Percentiles rank a stretch among this genome's conserved stretches.
Evolutionary conservation across 2,113 vertebrate genomes (phyloP).

Genomic region (Rhinolophus sinicus): DNA sequence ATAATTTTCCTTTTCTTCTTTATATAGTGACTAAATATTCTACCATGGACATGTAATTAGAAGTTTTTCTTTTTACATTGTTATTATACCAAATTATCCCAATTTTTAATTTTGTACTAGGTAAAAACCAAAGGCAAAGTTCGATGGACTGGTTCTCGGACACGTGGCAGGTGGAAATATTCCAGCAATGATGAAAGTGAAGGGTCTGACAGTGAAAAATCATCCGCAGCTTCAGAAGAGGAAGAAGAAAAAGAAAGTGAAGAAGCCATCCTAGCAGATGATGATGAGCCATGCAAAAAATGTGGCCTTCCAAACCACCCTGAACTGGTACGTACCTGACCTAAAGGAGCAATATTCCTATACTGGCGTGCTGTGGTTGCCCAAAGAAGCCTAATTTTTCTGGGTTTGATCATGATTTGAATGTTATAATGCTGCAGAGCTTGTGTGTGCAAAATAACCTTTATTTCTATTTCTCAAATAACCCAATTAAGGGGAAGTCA

Average conservation of each 20-base stretch:
- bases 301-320: conserved; percentile 98
- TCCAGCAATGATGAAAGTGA: conserved; percentile 92
- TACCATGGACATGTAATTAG: background rate
- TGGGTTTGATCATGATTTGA: background rate
- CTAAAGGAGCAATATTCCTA: background rate
- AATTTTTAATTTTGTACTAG: conserved; percentile 66
- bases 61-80: background rate
- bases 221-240: conserved; percentile 87
- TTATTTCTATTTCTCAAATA: conserved; percentile 35
- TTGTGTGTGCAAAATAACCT: background rate
- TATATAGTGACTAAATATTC: conserved; percentile 39
- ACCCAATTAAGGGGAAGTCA: background rate
- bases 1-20: conserved; percentile 39
- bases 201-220: conserved; percentile 89
- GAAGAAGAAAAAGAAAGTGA: conserved; percentile 90
- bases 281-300: conserved; percentile 96
- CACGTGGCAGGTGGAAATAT: conserved; percentile 91
- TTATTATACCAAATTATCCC: background rate
- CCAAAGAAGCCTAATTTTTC: background rate
- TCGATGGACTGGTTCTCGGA: conserved; percentile 92
- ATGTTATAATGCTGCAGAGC: background rate
- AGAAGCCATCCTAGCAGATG: conserved; percentile 89
- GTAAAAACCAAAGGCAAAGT: conserved; percentile 88
- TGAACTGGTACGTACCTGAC: conserved; percentile 90
- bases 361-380: background rate